These are phyloP conservation scores for Semicossyphus pulcher DNA, from an alignment of 2,113 vertebrate genomes.

Conservation along the genomic window DNA sequence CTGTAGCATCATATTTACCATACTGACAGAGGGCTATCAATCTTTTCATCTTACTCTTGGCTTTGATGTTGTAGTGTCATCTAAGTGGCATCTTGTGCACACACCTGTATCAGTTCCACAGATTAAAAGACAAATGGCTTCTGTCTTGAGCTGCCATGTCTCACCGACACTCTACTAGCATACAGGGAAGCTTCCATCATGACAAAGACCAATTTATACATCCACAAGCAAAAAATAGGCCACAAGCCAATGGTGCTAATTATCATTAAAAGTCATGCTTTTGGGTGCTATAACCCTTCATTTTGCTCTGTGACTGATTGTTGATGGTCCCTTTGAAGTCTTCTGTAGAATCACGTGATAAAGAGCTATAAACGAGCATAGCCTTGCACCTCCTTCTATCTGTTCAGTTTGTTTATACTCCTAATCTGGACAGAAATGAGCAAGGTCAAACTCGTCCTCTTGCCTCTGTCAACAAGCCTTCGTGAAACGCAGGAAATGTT, in stretches of 20 bases:
- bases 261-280: neutral
- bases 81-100: too few relatives aligned
- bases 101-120: neutral
- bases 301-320: neutral
- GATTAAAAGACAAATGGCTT: neutral
- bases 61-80: too few relatives aligned
- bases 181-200: neutral
- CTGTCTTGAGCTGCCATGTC: neutral
- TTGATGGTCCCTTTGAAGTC: neutral
- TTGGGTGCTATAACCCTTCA: neutral
- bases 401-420: slow-evolving; percentile 23
- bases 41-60: too few relatives aligned
- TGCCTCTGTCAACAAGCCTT: slow-evolving; percentile 3
- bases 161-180: neutral
- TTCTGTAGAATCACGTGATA: neutral
- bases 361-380: slow-evolving; percentile 2
- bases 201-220: neutral
- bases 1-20: too few relatives aligned
- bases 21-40: too few relatives aligned
- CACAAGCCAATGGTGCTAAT: neutral
- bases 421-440: slow-evolving; percentile 21
- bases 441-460: neutral
- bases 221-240: neutral
- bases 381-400: neutral
- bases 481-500: neutral